Conservation (phyloP, 2,797 vertebrate species). For the Channallabes apus region DNA sequence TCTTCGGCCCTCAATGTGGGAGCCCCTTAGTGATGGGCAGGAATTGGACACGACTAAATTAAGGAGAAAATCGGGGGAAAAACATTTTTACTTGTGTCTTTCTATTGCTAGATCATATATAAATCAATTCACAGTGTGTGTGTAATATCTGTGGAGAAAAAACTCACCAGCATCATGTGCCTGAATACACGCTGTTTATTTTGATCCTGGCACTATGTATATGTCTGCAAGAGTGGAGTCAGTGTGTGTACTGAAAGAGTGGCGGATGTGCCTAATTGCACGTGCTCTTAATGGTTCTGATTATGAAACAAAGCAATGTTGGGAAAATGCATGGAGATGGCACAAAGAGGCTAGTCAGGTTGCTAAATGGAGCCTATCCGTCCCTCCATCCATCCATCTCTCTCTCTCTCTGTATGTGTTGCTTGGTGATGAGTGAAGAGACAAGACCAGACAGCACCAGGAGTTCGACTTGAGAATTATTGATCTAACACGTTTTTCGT, state of each 20-base stretch:
- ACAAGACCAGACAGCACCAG: slow-evolving; percentile 36
- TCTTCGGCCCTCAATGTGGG: too few species aligned
- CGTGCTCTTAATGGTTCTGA: slow-evolving; percentile 45
- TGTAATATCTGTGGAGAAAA: not conserved
- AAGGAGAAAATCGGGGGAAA: too few species aligned
- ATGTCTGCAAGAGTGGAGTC: slow-evolving; percentile 17
- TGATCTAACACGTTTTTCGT: slow-evolving; percentile 48
- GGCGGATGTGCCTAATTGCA: slow-evolving; percentile 39
- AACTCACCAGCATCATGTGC: not conserved
- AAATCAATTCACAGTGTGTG: not conserved
- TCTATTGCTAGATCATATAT: too few species aligned
- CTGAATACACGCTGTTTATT: slow-evolving; percentile 9
- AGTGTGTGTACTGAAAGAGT: slow-evolving; percentile 17
- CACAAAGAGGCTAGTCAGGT: slow-evolving; percentile 17
- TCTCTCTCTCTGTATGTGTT: slow-evolving; percentile 32
- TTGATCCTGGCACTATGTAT: slow-evolving; percentile 23
- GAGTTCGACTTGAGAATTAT: slow-evolving; percentile 47
- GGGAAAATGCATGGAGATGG: slow-evolving; percentile 7
- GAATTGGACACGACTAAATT: too few species aligned
- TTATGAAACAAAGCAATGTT: slow-evolving; percentile 41
- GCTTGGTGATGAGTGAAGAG: slow-evolving; percentile 46
- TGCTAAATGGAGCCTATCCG: slow-evolving; percentile 3
- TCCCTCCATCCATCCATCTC: slow-evolving; percentile 2
- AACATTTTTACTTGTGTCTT: too few species aligned
- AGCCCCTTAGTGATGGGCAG: too few species aligned